Evolutionary conservation across 2,888 invertebrate species (phyloP).

Genomic region (Ormyrus nitidulus): DNA sequence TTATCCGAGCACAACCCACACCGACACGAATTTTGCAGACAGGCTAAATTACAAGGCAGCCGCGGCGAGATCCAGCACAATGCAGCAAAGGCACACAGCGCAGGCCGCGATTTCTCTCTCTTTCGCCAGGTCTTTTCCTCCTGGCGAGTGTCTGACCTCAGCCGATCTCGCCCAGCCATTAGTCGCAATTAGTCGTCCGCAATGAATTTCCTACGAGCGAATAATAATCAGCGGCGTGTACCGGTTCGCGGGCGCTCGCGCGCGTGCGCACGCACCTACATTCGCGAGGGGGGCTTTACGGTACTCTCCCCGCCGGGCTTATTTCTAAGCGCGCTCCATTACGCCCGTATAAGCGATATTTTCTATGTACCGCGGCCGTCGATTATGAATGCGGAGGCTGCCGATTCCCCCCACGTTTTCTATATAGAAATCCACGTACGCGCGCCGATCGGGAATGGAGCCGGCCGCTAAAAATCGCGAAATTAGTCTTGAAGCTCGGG

Average conservation of each 20-base stretch:
- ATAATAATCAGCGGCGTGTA: conserved; percentile 44
- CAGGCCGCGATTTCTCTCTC: not conserved
- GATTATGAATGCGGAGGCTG: too few species aligned
- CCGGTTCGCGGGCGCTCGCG: conserved; percentile 13
- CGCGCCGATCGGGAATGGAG: too few species aligned
- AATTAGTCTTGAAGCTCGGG: too few species aligned
- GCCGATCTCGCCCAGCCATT: conserved; percentile 62
- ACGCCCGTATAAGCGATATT: not conserved
- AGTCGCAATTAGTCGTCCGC: conserved; percentile 70
- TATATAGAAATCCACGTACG: not conserved
- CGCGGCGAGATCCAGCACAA: too few species aligned
- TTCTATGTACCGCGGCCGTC: too few species aligned
- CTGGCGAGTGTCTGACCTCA: conserved; percentile 35
- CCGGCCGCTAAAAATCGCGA: too few species aligned
- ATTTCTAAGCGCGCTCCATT: conserved; percentile 33
- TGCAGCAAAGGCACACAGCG: not conserved
- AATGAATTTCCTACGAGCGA: conserved; percentile 68
- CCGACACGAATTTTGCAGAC: conserved; percentile 7
- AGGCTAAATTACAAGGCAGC: conserved; percentile 16
- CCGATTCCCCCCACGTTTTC: not conserved
- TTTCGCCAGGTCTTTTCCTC: not conserved
- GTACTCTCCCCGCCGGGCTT: conserved; percentile 34
- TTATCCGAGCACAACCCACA: not conserved
- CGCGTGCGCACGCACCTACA: not conserved
- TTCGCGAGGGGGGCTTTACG: conserved; percentile 3